Base-by-base conservation (phyloP, 1,140 invertebrate species). In the Heliconius melpomene region DNA sequence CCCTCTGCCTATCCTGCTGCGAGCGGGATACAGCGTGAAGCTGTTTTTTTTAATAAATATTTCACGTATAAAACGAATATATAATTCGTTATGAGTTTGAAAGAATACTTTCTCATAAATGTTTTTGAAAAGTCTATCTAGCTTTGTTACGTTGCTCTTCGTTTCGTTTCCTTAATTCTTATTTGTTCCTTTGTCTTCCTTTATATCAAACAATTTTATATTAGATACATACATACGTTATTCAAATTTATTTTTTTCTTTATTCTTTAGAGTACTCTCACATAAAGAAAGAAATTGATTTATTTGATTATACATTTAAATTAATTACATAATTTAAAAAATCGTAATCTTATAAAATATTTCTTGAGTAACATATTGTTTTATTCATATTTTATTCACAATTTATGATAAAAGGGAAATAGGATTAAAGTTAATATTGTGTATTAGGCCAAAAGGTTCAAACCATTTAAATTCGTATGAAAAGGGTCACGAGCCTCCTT, bases 391-490 rank as follows among this genome's bases (percentile, higher is more conserved):
- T 29, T 66, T 5, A 66, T 66, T 66, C 60, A 66, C 60, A 66
- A 66, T 66, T 66, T 29, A 66, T 29, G 60, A 66, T 66, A 29
- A 66, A 66, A 66, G 60, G 60, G 60, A 66, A 66, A 66, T 66
- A 66, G 60, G 60, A 66, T 66, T 66, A 66, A 66, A 66, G 20
- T 66, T 66, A 66, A 66, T 66, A 66, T 66, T 66, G 60, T 29
- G 26, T 29, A 66, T 66, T 66, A 29, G 60, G 60, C 60, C 60
- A 66, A 66, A 66, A 66, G 60, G 60, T 66, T 66, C 60, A 66
- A 66, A 66, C 60, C 60, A 66, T 66, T 66, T 66, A 66, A 66
- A 66, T 66, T 66, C 60, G 16, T 66, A 66, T 66, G 60, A 66
- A 66, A 66, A 66, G 60, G 26, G 60, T 66, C 60, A 66, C 60